Evolutionary conservation across 2,797 vertebrate genomes (phyloP), one percentile per base, ranked within the genome.

Genomic region (Danionella dracula): DNA sequence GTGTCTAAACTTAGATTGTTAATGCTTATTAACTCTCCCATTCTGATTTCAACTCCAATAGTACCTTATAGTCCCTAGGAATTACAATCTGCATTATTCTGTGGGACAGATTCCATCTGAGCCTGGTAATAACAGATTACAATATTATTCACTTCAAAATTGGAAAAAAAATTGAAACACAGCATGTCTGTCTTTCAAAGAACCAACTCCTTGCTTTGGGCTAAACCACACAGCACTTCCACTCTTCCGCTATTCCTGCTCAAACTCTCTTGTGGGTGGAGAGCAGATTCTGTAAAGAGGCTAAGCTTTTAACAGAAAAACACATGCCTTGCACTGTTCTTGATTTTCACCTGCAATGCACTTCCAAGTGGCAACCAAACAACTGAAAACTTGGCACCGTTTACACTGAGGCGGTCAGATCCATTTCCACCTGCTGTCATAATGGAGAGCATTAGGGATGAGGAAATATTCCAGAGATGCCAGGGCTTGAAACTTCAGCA

Each of bases 271-370:
- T 32, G 70, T 65, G 35, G 54, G 58, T 32, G 42, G 17, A 70
- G 21, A 40, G 23, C 37, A 34, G 27, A 57, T 62, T 53, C 23
- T 32, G 51, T 59, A 34, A 49, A 67, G 48, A 59, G 34, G 23
- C 61, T 68, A 45, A 29, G 32, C 59, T 45, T 73, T 70, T 53
- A 59, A 48, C 63, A 66, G 21, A 44, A 17, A 42, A 56, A 62
- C 11, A 15, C 13, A 4, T 12, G 54, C 41, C 19, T 62, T 71
- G 54, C 40, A 63, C 50, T 73, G 35, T 57, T 46, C 44, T 37
- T 64, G 42, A 23, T 59, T 51, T 63, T 72, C 48, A 64, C 50
- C 57, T 59, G 19, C 40, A 54, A 29, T 34, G 32, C 41, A 65
- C 5, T 68, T 45, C 31, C 69, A 62, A 58, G 21, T 57, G 32